phyloP scores from a whole-genome alignment of 2,113 vertebrate genomes.

The Ameiurus melas region DNA sequence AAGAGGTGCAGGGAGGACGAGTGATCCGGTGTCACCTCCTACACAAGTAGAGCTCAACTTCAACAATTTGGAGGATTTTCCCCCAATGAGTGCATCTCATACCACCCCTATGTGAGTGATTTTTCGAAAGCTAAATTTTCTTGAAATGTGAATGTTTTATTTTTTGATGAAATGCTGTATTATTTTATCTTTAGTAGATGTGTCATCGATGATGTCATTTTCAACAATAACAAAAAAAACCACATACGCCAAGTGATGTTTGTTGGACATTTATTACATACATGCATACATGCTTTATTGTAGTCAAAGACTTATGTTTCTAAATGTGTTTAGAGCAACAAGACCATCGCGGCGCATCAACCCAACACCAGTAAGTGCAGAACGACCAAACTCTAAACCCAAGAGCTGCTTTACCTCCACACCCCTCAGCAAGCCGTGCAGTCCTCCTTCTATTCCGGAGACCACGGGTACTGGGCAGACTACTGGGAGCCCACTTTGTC shows the following conservation, averaged over 20 bases:
- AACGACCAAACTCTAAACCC: conserved; percentile 87
- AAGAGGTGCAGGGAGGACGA: conserved; percentile 62
- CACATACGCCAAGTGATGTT: neutral
- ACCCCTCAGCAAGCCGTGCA: conserved; percentile 77
- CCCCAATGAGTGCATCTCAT: conserved; percentile 81
- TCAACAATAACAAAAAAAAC: neutral
- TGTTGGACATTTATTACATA: neutral
- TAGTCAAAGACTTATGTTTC: neutral
- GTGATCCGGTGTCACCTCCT: conserved; percentile 65
- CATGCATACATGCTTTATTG: neutral
- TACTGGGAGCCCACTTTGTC: conserved; percentile 65
- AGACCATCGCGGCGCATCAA: conserved; percentile 95
- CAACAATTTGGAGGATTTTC: conserved; percentile 94
- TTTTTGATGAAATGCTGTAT: neutral
- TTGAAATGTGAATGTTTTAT: neutral
- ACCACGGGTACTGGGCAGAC: conserved; percentile 61
- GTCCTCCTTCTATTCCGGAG: conserved; percentile 67
- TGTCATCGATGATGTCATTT: neutral
- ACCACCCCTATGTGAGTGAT: conserved; percentile 75
- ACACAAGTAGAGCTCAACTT: conserved; percentile 79
- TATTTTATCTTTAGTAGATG: neutral
- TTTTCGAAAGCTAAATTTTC: neutral
- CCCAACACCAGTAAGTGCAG: conserved; percentile 90
- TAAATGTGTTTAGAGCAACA: conserved; percentile 69
- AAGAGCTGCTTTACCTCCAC: conserved; percentile 97